Conservation (phyloP, 2,888 invertebrate genomes). For the Tiliacea citrago region DNA sequence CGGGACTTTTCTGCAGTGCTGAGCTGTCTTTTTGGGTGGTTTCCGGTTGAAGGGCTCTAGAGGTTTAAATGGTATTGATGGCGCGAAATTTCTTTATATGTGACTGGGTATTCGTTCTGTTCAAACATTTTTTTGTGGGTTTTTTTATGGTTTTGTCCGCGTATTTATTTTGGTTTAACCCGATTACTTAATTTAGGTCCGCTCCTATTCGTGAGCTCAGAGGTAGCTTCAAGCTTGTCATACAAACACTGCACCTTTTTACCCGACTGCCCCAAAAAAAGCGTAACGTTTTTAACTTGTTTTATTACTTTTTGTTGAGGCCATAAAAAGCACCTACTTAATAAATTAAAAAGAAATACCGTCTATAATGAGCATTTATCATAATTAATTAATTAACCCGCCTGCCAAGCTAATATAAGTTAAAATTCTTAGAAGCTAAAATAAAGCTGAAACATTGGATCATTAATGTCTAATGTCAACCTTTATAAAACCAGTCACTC, state of each 20-base stretch:
- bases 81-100: background rate
- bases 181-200: background rate
- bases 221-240: background rate
- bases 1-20: background rate
- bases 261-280: background rate
- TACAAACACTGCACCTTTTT: background rate
- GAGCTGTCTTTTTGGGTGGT: background rate
- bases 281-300: background rate
- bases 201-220: background rate
- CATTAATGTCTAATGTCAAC: conserved; percentile 37
- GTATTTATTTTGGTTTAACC: background rate
- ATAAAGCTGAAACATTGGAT: conserved; percentile 3
- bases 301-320: background rate
- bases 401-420: conserved; percentile 25
- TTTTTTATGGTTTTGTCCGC: background rate
- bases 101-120: background rate
- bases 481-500: conserved; percentile 22
- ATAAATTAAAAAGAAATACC: background rate
- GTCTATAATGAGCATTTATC: background rate
- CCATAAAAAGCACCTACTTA: background rate
- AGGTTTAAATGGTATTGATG: conserved; percentile 18
- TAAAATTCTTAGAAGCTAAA: conserved; percentile 12
- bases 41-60: background rate
- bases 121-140: no score
- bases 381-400: conserved; percentile 30